A percentile compares a stretch with the other conserved stretches of the same genome.
phyloP scores from a whole-genome alignment of 1,140 invertebrate genomes.

The Aplysia californica region DNA sequence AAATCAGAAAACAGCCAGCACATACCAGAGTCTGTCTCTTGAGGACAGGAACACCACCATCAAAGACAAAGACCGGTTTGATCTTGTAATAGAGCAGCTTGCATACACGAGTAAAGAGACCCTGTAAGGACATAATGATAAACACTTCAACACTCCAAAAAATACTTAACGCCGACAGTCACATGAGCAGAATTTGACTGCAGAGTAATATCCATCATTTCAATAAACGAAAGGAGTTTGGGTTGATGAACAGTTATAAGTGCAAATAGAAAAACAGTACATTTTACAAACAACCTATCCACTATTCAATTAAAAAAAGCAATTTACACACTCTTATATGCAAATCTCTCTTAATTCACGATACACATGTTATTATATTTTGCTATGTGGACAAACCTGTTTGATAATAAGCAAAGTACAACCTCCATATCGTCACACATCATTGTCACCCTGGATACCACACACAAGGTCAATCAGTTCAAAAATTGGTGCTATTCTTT shows the following conservation, averaged over 20 bases:
- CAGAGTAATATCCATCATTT: not conserved
- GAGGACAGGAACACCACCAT: conserved; percentile 90
- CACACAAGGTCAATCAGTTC: no score
- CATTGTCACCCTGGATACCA: no score
- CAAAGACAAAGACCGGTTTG: conserved; percentile 99
- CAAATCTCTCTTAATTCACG: no score
- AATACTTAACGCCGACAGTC: not conserved
- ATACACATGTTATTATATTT: no score
- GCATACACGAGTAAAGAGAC: conserved; percentile 92
- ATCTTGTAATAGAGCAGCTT: conserved; percentile 97
- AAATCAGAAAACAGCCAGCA: no score
- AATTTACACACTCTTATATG: no score
- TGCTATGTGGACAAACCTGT: no score
- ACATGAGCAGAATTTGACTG: not conserved
- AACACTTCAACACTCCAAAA: not conserved
- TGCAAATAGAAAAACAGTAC: not conserved
- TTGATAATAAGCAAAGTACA: no score
- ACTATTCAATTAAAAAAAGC: no score
- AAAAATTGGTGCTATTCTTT: no score
- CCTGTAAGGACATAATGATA: conserved; percentile 69
- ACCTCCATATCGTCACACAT: no score
- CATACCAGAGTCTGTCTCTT: conserved; percentile 92
- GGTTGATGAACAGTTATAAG: not conserved
- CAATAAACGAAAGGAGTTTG: not conserved
- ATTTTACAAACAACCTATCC: not conserved